phyloP scores from a whole-genome alignment of 92 coral and sea anemone genomes.

The Pocillopora meandrina region DNA sequence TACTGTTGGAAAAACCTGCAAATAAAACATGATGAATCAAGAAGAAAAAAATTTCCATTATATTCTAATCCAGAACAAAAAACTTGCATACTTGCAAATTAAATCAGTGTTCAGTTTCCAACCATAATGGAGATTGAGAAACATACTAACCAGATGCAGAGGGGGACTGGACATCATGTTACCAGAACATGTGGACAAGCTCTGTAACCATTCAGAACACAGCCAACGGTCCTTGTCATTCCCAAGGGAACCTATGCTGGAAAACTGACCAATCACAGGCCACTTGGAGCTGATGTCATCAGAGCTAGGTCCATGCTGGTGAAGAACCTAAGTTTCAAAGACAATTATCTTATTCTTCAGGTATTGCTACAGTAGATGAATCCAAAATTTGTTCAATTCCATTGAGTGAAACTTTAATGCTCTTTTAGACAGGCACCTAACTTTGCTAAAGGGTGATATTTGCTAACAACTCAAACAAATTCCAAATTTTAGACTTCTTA shows the following conservation, averaged over 20 bases:
- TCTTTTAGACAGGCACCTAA: no score
- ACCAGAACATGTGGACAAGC: slow-evolving; percentile 78
- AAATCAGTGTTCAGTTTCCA: neutral
- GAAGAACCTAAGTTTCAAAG: slow-evolving; percentile 63
- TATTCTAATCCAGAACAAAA: no score
- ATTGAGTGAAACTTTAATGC: no score
- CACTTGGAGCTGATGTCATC: slow-evolving; percentile 73
- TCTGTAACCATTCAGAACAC: slow-evolving; percentile 93
- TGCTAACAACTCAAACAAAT: no score
- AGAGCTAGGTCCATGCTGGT: slow-evolving; percentile 71
- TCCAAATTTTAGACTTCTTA: neutral
- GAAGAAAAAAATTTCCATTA: no score
- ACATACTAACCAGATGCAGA: slow-evolving; percentile 60
- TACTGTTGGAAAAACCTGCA: slow-evolving; percentile 89
- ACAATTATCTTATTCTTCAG: neutral
- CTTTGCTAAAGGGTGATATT: no score
- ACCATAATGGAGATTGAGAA: neutral
- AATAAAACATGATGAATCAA: neutral
- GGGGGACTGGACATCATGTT: slow-evolving; percentile 66
- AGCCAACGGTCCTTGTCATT: slow-evolving; percentile 85
- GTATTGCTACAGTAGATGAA: no score
- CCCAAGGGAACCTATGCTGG: slow-evolving; percentile 98
- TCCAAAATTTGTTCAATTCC: no score
- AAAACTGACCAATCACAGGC: slow-evolving; percentile 99
- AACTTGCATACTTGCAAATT: no score